Base-by-base conservation (phyloP, 2,888 invertebrate species). In the Phrixothrix hirtus region DNA sequence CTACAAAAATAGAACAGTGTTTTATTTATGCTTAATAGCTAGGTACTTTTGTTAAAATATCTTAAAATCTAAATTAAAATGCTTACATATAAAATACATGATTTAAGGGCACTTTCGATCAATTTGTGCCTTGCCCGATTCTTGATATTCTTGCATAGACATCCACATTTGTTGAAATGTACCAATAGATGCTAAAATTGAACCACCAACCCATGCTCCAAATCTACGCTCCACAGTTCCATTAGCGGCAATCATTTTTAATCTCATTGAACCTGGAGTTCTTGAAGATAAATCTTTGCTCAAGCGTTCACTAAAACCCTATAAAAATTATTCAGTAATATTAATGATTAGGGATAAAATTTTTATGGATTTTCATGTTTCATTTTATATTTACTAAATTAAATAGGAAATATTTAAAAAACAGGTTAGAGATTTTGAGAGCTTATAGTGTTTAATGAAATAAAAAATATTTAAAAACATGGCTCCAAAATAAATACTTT, bases 141-240 rank as follows among this genome's bases (percentile, higher is more conserved):
- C 99, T 69, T 99, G 97, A 75, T 98, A 99, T 75, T 99, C 99
- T 75, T 97, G 96, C 65, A 95, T 95, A 0, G 96, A 96, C 64
- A 99, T 95, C 99, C 99, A 99, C 95, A 99, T 96, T 77, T 99
- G 98, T 72, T 99, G 99, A 81, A 99, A 99, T 12, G 97, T 95
- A 4, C 99, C 98, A 69, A 99, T 89, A 0, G 98, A 98, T 0
- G 97, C 98, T 36, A 99, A 79, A 67, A 99, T 99, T 0, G 98
- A 99, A 1, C 99, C 99, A 21, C 87, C 99, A 57, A 98, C 97
- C 98, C 98, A 99, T 0, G 97, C 89, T 2, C 97, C 97, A 78
- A 96, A 98, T 46, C 96, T 79, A 35, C 98, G 77, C 76, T 99
- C 99, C 1, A 89, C 85, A 34, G 89, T 88, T 32, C 94, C 90